These are phyloP conservation scores for Azemiops feae DNA, from an alignment of 2,113 vertebrate species.

Conservation along the genomic window DNA sequence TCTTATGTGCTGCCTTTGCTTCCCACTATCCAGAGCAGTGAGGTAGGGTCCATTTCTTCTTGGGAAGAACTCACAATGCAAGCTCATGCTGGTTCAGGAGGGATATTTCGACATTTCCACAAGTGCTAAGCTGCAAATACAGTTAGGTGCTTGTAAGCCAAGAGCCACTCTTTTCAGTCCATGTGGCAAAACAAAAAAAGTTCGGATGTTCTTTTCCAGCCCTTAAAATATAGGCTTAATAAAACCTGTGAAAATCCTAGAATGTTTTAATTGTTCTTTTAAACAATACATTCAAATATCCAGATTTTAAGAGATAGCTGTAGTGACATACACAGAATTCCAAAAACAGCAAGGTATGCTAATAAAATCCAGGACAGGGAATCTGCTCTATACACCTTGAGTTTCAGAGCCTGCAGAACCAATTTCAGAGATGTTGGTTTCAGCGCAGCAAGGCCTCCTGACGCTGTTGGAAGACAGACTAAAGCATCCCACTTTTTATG, in stretches of 20 bases:
- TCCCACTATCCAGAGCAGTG: background rate
- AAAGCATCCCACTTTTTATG: background rate
- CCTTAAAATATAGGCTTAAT: background rate
- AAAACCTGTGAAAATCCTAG: background rate
- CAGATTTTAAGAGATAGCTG: background rate
- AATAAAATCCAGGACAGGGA: background rate
- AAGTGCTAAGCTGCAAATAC: background rate
- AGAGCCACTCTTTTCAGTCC: background rate
- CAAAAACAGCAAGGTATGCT: background rate
- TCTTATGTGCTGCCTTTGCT: background rate
- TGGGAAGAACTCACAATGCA: background rate
- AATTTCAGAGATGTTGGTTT: background rate
- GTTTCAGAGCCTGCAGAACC: background rate
- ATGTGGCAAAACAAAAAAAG: background rate
- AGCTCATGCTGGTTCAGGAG: background rate
- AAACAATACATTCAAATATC: background rate
- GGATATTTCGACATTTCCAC: background rate
- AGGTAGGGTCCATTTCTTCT: background rate
- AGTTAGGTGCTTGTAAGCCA: background rate
- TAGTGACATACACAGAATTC: background rate
- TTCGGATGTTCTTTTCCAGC: background rate
- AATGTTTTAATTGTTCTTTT: background rate
- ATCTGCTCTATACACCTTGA: background rate
- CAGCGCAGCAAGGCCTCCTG: background rate
- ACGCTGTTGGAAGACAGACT: background rate